These are phyloP conservation scores for Ptyas mucosa DNA, from an alignment of 2,113 vertebrate genomes.

Conservation along the genomic window DNA sequence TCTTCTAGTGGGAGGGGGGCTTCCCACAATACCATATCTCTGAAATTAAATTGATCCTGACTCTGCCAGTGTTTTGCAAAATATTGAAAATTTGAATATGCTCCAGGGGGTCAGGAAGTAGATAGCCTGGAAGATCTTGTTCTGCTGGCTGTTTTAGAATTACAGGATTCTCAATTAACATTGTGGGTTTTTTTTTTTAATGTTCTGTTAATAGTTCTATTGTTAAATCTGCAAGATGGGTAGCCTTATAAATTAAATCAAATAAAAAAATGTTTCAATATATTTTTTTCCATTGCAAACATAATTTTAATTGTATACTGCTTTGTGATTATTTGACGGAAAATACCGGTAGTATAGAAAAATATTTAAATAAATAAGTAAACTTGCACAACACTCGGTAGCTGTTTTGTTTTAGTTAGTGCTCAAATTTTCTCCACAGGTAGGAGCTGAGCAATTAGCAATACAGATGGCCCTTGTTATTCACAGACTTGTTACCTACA, in stretches of 20 bases:
- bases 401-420: neutral
- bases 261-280: neutral
- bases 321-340: neutral
- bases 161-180: neutral
- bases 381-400: neutral
- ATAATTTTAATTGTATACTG: neutral
- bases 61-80: neutral
- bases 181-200: neutral
- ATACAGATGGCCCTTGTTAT: neutral
- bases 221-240: neutral
- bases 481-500: neutral
- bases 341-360: neutral
- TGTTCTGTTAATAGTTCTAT: neutral
- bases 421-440: neutral
- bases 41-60: neutral
- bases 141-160: neutral
- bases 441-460: neutral
- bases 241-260: neutral
- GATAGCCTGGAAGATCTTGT: neutral
- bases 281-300: neutral
- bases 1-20: too few relatives aligned
- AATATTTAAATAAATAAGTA: neutral
- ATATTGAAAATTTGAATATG: neutral
- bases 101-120: neutral
- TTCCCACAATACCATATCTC: neutral